Conservation (phyloP, 2,888 invertebrate species). For the Acanthococcus lagerstroemiae region DNA sequence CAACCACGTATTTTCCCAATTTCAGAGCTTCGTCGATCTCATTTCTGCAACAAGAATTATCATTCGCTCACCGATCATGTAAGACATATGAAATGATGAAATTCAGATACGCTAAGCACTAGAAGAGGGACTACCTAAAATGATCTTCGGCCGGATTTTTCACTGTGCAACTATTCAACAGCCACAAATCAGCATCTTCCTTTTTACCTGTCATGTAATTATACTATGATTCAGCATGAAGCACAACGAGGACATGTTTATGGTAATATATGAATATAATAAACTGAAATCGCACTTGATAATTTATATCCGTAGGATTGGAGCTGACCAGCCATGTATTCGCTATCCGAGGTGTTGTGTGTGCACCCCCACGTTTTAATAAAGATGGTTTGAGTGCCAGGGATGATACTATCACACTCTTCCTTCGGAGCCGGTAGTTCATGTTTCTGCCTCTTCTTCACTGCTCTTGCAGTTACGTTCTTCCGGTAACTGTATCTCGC, state of each 20-base stretch:
- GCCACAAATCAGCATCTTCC: conserved; percentile 77
- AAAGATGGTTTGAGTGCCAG: conserved; percentile 65
- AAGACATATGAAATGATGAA: not conserved
- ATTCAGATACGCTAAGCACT: not conserved
- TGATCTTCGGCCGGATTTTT: conserved; percentile 96
- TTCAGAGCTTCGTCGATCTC: conserved; percentile 66
- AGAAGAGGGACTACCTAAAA: conserved; percentile 62
- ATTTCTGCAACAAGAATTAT: conserved; percentile 50
- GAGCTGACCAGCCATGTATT: conserved; percentile 96
- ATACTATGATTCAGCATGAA: no score
- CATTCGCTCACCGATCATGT: conserved; percentile 33
- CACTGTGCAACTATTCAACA: conserved; percentile 95
- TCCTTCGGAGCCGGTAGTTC: not conserved
- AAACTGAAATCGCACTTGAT: conserved; percentile 44
- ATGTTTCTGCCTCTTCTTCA: conserved; percentile 42
- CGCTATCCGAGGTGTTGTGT: conserved; percentile 94
- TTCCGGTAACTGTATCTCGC: conserved; percentile 63
- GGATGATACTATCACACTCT: conserved; percentile 42
- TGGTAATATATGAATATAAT: no score
- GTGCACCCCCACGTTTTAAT: conserved; percentile 97
- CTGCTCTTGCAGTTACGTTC: conserved; percentile 56
- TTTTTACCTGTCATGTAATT: conserved; percentile 67
- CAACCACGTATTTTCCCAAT: conserved; percentile 71
- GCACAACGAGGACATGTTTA: no score
- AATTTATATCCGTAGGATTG: conserved; percentile 77